Evolutionary conservation across 2,113 vertebrate genomes (phyloP).

Genomic region (Fulmarus glacialis): DNA sequence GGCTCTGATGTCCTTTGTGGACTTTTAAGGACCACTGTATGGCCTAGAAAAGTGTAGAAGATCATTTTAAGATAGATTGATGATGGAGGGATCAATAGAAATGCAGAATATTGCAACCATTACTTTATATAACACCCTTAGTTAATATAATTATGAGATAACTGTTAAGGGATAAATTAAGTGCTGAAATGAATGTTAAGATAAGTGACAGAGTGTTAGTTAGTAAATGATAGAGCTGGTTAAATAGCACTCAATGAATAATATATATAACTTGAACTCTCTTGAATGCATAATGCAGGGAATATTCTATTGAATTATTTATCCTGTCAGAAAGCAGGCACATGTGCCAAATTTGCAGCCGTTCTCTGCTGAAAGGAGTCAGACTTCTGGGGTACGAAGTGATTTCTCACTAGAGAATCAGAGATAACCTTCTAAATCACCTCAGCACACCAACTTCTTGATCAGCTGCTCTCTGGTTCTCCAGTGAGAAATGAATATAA

Average conservation of each 20-base stretch:
- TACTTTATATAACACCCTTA: not conserved
- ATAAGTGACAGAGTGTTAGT: not conserved
- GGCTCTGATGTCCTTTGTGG: not conserved
- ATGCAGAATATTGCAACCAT: not conserved
- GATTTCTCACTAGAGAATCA: not conserved
- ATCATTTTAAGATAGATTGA: not conserved
- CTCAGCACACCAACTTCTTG: too few relatives aligned
- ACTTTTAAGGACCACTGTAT: not conserved
- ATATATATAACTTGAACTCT: constrained; percentile 25
- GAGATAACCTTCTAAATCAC: too few relatives aligned
- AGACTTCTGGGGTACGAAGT: not conserved
- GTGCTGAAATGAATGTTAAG: not conserved
- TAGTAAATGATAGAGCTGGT: not conserved
- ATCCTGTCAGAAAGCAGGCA: not conserved
- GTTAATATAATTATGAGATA: not conserved
- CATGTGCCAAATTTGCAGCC: not conserved
- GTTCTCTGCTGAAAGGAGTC: not conserved
- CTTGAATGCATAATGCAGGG: constrained; percentile 17
- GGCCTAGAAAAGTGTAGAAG: not conserved
- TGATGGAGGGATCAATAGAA: not conserved
- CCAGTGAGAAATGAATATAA: too few relatives aligned
- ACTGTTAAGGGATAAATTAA: not conserved
- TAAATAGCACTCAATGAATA: constrained; percentile 53
- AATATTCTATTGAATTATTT: constrained; percentile 48
- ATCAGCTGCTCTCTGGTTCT: too few relatives aligned